Conservation (phyloP, 2,113 vertebrate genomes). For the Osmerus eperlanus region DNA sequence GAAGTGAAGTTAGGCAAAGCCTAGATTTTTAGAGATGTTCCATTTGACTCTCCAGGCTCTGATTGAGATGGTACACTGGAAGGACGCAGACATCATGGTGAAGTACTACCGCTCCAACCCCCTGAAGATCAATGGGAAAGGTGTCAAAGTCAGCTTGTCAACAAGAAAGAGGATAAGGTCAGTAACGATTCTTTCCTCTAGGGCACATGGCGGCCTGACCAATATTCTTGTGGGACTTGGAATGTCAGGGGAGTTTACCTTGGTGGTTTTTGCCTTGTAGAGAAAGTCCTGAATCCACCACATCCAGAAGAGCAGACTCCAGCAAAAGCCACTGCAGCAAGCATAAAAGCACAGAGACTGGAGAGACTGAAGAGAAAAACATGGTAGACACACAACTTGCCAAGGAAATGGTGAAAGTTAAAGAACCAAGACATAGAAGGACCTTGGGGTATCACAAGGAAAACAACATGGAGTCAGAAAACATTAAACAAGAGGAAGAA, state of each 20-base stretch:
- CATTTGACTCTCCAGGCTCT: slow-evolving; percentile 24
- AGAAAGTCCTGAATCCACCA: slow-evolving; percentile 16
- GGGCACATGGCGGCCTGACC: background rate
- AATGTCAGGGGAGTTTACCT: background rate
- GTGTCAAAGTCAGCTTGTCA: slow-evolving; percentile 29
- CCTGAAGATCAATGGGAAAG: slow-evolving; percentile 44
- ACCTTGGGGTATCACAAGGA: background rate
- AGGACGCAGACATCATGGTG: slow-evolving; percentile 52
- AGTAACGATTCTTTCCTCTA: background rate
- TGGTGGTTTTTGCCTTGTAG: slow-evolving; percentile 17
- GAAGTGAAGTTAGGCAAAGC: too few species aligned
- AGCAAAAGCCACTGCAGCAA: slow-evolving; percentile 16
- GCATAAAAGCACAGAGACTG: slow-evolving; percentile 15
- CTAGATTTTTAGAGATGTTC: background rate
- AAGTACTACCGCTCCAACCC: slow-evolving; percentile 51
- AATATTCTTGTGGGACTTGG: background rate
- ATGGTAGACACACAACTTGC: slow-evolving; percentile 5
- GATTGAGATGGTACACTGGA: slow-evolving; percentile 48
- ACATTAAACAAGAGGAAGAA: background rate
- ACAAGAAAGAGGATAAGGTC: slow-evolving; percentile 33
- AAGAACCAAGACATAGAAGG: background rate
- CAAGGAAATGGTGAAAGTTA: slow-evolving; percentile 10
- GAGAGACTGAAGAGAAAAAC: slow-evolving; percentile 9
- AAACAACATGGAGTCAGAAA: background rate
- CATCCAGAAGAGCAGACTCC: slow-evolving; percentile 8